Percentiles rank a stretch among this genome's conserved stretches.
phyloP scores from a whole-genome alignment of 2,797 vertebrate genomes.

The Scomberomorus guttatus region DNA sequence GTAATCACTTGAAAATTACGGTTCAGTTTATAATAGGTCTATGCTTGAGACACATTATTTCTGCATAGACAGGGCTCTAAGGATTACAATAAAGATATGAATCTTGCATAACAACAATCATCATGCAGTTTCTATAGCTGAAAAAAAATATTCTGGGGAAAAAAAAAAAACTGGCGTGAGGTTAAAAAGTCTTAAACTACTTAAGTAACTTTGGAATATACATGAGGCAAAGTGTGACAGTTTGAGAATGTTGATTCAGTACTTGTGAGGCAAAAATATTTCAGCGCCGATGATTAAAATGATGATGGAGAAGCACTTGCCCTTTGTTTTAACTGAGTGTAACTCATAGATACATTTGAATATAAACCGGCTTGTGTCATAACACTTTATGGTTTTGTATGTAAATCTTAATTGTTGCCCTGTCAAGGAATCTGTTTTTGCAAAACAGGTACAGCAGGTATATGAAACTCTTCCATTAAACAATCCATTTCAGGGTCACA shows the following conservation, averaged over 20 bases:
- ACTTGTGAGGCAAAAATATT: conserved; percentile 26
- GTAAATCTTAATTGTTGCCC: conserved; percentile 49
- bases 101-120: conserved; percentile 85
- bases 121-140: conserved; percentile 62
- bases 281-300: conserved; percentile 30
- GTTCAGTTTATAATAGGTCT: conserved; percentile 86
- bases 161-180: conserved; percentile 54
- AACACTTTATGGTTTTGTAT: conserved; percentile 44
- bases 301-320: conserved; percentile 43
- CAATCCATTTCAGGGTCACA: conserved; percentile 66
- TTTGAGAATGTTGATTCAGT: conserved; percentile 59
- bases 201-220: conserved; percentile 59
- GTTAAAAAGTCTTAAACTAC: conserved; percentile 67
- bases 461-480: conserved; percentile 50
- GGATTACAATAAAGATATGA: conserved; percentile 83
- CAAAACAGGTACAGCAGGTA: conserved; percentile 37
- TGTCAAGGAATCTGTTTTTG: conserved; percentile 42
- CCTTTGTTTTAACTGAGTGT: conserved; percentile 48
- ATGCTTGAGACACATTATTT: conserved; percentile 82
- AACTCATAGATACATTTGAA: conserved; percentile 8
- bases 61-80: conserved; percentile 74
- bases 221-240: conserved; percentile 34
- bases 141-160: conserved; percentile 49
- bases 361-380: conserved; percentile 12
- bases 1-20: conserved; percentile 92